Conservation (phyloP, 2,113 vertebrate genomes). For the Poicephalus meyeri region DNA sequence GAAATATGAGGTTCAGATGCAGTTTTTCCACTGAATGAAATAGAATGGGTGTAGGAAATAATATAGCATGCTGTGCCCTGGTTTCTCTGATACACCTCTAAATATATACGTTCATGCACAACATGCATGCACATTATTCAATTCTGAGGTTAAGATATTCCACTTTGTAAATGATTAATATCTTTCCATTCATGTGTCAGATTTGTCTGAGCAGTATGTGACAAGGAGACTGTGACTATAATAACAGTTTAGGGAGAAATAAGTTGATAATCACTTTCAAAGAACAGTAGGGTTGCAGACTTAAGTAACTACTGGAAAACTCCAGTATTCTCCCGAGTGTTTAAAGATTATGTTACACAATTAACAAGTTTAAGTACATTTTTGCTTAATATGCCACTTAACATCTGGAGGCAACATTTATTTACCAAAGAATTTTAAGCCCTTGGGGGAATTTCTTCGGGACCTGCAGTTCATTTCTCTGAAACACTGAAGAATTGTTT, state of each 20-base stretch:
- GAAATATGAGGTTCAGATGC: rapidly evolving
- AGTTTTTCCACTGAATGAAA: background rate
- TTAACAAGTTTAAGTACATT: background rate
- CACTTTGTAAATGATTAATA: background rate
- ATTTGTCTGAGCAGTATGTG: background rate
- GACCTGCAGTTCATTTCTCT: background rate
- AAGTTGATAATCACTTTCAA: background rate
- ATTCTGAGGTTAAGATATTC: background rate
- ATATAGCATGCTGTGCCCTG: background rate
- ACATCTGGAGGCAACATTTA: background rate
- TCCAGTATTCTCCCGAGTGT: background rate
- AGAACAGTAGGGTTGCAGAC: background rate
- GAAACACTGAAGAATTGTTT: background rate
- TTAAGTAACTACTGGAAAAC: background rate
- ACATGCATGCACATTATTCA: rapidly evolving
- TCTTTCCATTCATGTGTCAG: background rate
- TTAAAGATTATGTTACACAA: background rate
- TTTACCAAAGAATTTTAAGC: background rate
- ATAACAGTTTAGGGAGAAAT: background rate
- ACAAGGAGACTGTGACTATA: background rate
- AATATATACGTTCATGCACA: background rate
- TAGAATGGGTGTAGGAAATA: background rate
- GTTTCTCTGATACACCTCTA: background rate
- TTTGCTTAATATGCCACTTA: background rate
- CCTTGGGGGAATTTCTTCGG: background rate